These are phyloP conservation scores for Carcina quercana DNA, from an alignment of 2,888 invertebrate genomes.

Conservation along the genomic window DNA sequence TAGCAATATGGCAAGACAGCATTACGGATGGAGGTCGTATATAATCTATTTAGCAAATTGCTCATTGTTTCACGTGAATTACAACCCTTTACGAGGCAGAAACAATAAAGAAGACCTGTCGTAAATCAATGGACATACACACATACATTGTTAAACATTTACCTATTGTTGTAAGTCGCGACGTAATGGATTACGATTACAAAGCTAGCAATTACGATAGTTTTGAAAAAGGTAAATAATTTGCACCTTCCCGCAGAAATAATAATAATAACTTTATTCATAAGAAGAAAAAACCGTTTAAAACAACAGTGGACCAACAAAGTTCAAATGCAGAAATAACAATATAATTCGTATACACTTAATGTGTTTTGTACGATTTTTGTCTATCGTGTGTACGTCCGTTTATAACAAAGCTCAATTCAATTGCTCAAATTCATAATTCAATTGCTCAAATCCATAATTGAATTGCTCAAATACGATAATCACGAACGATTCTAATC, in stretches of 20 bases:
- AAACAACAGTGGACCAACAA: constrained; percentile 22
- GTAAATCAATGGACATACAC: constrained; percentile 62
- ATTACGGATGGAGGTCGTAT: constrained; percentile 68
- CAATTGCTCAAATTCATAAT: too few species aligned
- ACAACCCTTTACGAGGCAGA: constrained; percentile 63
- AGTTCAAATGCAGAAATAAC: constrained; percentile 40
- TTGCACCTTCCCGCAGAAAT: constrained; percentile 48
- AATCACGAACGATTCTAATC: constrained; percentile 53
- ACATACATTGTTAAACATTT: constrained; percentile 45
- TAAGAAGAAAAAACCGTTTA: constrained; percentile 37
- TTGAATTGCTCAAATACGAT: constrained; percentile 12
- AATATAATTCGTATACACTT: constrained; percentile 66
- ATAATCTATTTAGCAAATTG: constrained; percentile 70
- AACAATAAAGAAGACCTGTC: constrained; percentile 64
- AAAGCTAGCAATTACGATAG: constrained; percentile 26
- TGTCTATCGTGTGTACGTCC: constrained; percentile 39
- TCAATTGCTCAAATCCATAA: too few species aligned
- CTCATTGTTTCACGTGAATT: constrained; percentile 68
- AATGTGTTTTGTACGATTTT: constrained; percentile 28
- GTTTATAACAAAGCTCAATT: constrained; percentile 21
- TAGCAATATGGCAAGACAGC: constrained; percentile 72
- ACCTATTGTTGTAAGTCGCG: constrained; percentile 49
- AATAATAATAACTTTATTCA: constrained; percentile 23
- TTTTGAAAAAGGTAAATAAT: constrained; percentile 28
- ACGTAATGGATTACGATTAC: constrained; percentile 39